Base-by-base conservation (phyloP, 2,888 invertebrate genomes). In the Ophion costatus region DNA sequence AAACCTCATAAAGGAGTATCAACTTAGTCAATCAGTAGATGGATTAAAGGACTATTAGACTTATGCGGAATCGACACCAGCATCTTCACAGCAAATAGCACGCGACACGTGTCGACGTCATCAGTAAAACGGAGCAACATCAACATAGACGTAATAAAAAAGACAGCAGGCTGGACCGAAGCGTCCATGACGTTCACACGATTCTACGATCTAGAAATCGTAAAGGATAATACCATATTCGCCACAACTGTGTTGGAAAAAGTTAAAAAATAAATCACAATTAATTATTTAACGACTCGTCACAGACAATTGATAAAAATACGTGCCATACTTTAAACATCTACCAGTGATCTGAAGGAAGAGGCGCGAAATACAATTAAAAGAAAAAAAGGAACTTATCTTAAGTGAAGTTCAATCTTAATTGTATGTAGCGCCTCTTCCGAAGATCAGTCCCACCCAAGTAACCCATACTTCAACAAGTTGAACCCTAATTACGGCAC, bases 361-460 rank as follows among this genome's bases (percentile, higher is more conserved):
- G 85, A 85, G 85, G 85, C 80, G 76, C 77, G 75, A 70, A 82
- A 78, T 78, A 82, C 69, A 84, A 79, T 82, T 84, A 67, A 66
- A 80, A 29, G 84, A 84, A 79, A 71, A 78, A 84, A 84, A 77
- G 84, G 84, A 84, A 84, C 84, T 83, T 83, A 83, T 76, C 76
- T 77, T 74, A 77, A 77, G 80, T 80, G 80, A 73, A 78, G 82
- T 84, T 84, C 77, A 45, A 84, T 84, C 80, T 22, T 81, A 76
- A 82, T 82, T 82, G 75, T 85, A 82, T 76, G 82, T 17, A 85
- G 79, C 84, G 79, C 82, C 82, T 85, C 79, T 75, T 78, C 84
- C 75, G 81, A 85, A 82, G 77, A 85, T 83, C 80, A 83, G 66
- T 82, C 77, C 73, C 84, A 64, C 66, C 80, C 67, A 17, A 64